Base-by-base conservation (phyloP, 92 coral and sea anemone genomes). In the Plumapathes pennacea region DNA sequence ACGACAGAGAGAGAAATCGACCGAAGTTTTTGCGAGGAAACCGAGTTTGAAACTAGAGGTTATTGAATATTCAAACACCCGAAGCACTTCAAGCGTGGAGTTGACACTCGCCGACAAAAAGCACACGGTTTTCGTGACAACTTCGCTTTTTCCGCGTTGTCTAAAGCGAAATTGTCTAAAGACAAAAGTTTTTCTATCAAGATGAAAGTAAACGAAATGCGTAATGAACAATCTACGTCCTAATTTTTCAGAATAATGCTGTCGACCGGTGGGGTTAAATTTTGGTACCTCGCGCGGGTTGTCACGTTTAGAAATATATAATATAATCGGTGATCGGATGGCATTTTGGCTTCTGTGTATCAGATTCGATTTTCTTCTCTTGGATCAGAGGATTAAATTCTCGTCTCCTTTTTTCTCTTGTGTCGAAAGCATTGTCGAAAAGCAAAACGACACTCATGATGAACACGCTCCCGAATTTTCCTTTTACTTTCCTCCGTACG, bases 41-140 rank as follows among this genome's bases (percentile, higher is more conserved):
- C 46, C 64, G 52, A 56, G 66, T 24, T 26, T 54, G 72, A 78
- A 78, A 54, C 73, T 45, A 57, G 69, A 77, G 59, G 62, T 38
- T 61, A 39, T 71, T 71, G 66, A 62, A 61, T 70, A 70, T 78
- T 78, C 69, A 52, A 78, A 54, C 37, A 52, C 62, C 63, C 73
- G 73, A 66, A 66, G 54, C 62, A 66, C 41, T 45, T 81, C 88
- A 81, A 42, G 83, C 88, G 88, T 73, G 67, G 72, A 54, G 62
- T 30, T 74, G 81, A 72, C 88, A 64, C 45, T 58, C 61, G 49
- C 40, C 60, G 82, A 65, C 64, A 74, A 74, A 81, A 38, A 52
- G 63, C 54, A 52, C 43, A 53, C 64, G 63, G 73, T 54, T 39
- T 31, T 51, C 61, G 52, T 27, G 36, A 46, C 43, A 66, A 22